Percentiles rank a stretch among this genome's conserved stretches.
phyloP scores from a whole-genome alignment of 1,140 invertebrate genomes.

The Chironomus striatipennis region DNA sequence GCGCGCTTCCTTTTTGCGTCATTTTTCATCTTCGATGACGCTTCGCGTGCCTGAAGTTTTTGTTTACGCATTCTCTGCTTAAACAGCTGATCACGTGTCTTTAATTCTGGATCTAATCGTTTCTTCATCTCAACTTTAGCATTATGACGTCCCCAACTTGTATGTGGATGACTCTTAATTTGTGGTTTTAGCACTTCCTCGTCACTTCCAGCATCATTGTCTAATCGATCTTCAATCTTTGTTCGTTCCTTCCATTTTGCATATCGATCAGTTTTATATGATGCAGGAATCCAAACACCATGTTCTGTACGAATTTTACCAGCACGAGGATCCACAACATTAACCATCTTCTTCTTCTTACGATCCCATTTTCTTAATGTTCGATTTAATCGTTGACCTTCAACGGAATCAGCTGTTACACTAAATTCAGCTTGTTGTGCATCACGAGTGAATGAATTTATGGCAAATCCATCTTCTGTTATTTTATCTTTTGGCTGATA shows the following conservation, averaged over 20 bases:
- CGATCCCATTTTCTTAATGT: slow-evolving; percentile 73
- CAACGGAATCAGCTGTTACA: slow-evolving; percentile 67
- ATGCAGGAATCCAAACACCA: slow-evolving; percentile 85
- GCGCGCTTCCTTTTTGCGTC: slow-evolving; percentile 31
- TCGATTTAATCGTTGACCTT: slow-evolving; percentile 48
- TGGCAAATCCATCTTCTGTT: slow-evolving; percentile 80
- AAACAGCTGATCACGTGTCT: slow-evolving; percentile 58
- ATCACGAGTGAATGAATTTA: slow-evolving; percentile 64
- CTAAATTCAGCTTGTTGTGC: slow-evolving; percentile 68
- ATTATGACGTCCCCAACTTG: slow-evolving; percentile 53
- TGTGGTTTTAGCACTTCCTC: slow-evolving; percentile 39
- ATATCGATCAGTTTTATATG: slow-evolving; percentile 87
- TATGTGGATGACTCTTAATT: slow-evolving; percentile 39
- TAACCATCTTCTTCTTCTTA: slow-evolving; percentile 88
- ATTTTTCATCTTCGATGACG: slow-evolving; percentile 32
- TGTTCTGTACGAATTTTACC: slow-evolving; percentile 91
- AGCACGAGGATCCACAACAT: slow-evolving; percentile 51
- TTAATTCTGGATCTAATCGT: slow-evolving; percentile 47
- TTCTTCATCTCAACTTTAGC: slow-evolving; percentile 48
- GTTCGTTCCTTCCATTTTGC: slow-evolving; percentile 77
- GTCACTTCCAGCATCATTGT: slow-evolving; percentile 51
- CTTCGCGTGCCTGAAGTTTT: slow-evolving; percentile 34
- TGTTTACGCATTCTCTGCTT: slow-evolving; percentile 48
- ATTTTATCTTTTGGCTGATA: slow-evolving; percentile 78
- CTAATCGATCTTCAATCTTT: slow-evolving; percentile 54